A percentile compares a stretch with the other conserved stretches of the same genome.
Conservation (phyloP, 2,888 invertebrate species). For the Cloeon dipterum region DNA sequence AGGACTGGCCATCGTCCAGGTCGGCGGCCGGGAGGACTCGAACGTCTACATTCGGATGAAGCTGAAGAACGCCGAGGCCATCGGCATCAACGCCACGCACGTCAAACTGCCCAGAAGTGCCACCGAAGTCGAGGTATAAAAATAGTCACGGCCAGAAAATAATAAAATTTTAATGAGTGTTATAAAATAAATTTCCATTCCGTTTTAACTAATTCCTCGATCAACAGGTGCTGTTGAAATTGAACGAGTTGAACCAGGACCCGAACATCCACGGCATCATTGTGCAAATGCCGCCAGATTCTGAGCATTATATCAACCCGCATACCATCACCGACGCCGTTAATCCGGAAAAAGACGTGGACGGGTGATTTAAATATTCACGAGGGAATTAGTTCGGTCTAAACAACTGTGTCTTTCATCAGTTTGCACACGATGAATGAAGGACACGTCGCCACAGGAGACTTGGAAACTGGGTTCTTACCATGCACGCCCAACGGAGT, state of each 20-base stretch:
- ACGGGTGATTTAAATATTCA: constrained; percentile 40
- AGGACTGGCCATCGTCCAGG: constrained; percentile 81
- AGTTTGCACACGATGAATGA: constrained; percentile 83
- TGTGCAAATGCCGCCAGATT: constrained; percentile 89
- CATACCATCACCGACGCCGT: constrained; percentile 74
- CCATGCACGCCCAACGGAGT: constrained; percentile 96
- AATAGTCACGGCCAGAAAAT: no score
- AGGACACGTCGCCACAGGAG: constrained; percentile 75
- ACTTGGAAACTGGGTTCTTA: constrained; percentile 58
- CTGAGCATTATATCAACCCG: constrained; percentile 57
- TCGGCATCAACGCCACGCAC: constrained; percentile 68
- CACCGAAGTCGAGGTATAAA: constrained; percentile 51
- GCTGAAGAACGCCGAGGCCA: constrained; percentile 70
- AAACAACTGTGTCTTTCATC: constrained; percentile 5
- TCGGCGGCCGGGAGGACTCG: constrained; percentile 89
- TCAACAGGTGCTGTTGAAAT: constrained; percentile 36
- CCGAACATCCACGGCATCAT: constrained; percentile 80
- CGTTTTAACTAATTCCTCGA: constrained; percentile 7
- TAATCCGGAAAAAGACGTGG: constrained; percentile 78
- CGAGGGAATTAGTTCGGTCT: not conserved
- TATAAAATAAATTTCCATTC: not conserved
- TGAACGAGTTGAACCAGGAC: constrained; percentile 60
- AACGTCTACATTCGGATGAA: constrained; percentile 97
- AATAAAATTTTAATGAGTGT: not conserved
- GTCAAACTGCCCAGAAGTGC: constrained; percentile 53